Conservation (phyloP, 1,140 invertebrate species). For the Heliconius nattereri region DNA sequence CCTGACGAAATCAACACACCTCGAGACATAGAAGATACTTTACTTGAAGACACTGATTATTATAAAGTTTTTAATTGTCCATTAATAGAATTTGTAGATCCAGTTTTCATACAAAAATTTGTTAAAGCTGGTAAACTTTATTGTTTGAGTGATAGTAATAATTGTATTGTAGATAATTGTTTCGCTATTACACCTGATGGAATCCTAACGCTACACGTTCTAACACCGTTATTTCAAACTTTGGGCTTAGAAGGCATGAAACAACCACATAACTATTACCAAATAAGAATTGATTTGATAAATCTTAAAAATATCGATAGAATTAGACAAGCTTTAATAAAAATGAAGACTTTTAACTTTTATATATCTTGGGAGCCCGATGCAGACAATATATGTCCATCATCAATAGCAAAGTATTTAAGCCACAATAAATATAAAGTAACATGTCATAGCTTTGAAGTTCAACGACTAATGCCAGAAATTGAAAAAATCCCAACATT, state of each 20-base stretch:
- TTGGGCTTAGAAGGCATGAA: conserved; percentile 67
- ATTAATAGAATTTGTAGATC: conserved; percentile 58
- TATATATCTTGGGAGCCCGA: conserved; percentile 64
- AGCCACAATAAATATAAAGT: conserved; percentile 53
- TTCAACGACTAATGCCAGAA: conserved; percentile 47
- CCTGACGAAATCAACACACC: conserved; percentile 64
- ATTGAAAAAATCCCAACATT: conserved; percentile 62
- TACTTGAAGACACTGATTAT: conserved; percentile 65
- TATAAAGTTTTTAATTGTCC: conserved; percentile 60
- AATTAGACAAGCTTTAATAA: conserved; percentile 48
- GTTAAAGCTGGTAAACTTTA: conserved; percentile 60
- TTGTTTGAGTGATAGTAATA: conserved; percentile 57
- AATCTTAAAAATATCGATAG: conserved; percentile 49
- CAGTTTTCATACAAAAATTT: conserved; percentile 65
- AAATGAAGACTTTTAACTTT: conserved; percentile 63
- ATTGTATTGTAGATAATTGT: conserved; percentile 68
- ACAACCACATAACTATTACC: conserved; percentile 56
- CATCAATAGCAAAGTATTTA: conserved; percentile 73
- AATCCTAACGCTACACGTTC: conserved; percentile 59
- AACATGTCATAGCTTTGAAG: conserved; percentile 43
- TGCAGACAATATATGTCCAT: conserved; percentile 62
- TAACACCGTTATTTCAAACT: conserved; percentile 62
- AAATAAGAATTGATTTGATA: conserved; percentile 60
- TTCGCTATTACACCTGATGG: conserved; percentile 64
- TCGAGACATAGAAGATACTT: conserved; percentile 50